Conservation (phyloP, 1,140 invertebrate genomes). For the Harlomillsia oculata region DNA sequence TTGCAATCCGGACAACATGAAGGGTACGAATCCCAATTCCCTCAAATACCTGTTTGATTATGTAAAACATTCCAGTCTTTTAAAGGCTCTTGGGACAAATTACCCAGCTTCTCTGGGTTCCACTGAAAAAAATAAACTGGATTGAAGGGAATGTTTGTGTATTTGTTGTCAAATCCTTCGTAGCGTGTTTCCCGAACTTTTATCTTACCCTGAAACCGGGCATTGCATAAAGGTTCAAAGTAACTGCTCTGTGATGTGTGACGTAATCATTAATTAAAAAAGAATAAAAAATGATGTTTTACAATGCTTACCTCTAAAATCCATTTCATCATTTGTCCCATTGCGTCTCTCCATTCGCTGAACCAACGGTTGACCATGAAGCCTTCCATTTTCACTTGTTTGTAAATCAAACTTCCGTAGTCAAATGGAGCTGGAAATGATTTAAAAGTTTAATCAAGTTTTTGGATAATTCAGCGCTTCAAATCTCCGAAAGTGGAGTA, state of each 20-base stretch:
- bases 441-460: not conserved
- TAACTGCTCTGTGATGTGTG: not conserved
- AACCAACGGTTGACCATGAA: constrained; percentile 35
- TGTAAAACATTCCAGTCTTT: too few relatives aligned
- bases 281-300: not conserved
- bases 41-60: too few relatives aligned
- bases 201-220: constrained; percentile 46
- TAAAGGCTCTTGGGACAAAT: too few relatives aligned
- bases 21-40: too few relatives aligned
- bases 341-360: constrained; percentile 36
- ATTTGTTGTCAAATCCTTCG: constrained; percentile 55
- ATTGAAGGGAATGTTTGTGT: too few relatives aligned
- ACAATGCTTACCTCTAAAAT: constrained; percentile 33
- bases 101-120: not conserved
- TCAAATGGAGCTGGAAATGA: constrained; percentile 30
- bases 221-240: not conserved
- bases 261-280: not conserved
- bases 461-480: not conserved
- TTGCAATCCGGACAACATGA: too few relatives aligned
- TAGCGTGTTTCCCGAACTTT: constrained; percentile 51
- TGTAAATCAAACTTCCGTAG: constrained; percentile 28
- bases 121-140: constrained; percentile 35
- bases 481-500: not conserved
- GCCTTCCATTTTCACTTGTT: constrained; percentile 37
- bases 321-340: constrained; percentile 36